Evolutionary conservation across 2,888 invertebrate genomes (phyloP).

Genomic region (Dryadula phaetusa): DNA sequence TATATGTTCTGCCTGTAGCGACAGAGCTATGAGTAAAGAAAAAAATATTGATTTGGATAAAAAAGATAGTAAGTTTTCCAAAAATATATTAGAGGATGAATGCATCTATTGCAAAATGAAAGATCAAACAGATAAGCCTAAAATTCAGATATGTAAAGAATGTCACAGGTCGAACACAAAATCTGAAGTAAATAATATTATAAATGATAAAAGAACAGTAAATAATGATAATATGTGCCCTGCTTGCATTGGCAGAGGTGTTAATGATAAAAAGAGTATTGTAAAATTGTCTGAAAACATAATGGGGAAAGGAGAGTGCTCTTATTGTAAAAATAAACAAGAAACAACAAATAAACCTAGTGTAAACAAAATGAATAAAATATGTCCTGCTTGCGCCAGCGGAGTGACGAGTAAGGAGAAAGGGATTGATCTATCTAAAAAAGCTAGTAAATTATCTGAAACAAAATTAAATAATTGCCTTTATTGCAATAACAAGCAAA

Average conservation of each 20-base stretch:
- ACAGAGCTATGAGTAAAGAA: background rate
- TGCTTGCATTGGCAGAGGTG: too few relatives aligned
- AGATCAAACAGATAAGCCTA: background rate
- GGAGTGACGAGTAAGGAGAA: background rate
- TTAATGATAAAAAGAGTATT: too few relatives aligned
- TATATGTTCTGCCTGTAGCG: background rate
- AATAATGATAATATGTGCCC: background rate
- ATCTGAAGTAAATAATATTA: constrained; percentile 2
- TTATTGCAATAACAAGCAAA: background rate
- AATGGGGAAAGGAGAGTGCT: too few relatives aligned
- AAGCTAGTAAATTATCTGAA: background rate
- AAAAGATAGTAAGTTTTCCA: background rate
- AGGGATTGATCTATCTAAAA: background rate
- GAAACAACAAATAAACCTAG: too few relatives aligned
- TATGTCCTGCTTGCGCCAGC: background rate
- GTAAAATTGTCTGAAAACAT: too few relatives aligned
- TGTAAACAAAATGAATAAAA: too few relatives aligned
- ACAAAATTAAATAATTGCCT: background rate
- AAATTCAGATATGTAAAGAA: constrained; percentile 4
- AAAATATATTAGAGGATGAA: background rate
- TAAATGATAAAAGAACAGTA: background rate
- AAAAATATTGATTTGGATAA: constrained; percentile 2
- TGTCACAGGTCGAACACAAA: background rate
- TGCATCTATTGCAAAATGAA: background rate
- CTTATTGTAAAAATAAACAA: too few relatives aligned